A percentile compares a stretch with the other conserved stretches of the same genome.
These are phyloP conservation scores for Psilopsiagon aymara DNA, from an alignment of 2,113 vertebrate species.

Conservation along the genomic window DNA sequence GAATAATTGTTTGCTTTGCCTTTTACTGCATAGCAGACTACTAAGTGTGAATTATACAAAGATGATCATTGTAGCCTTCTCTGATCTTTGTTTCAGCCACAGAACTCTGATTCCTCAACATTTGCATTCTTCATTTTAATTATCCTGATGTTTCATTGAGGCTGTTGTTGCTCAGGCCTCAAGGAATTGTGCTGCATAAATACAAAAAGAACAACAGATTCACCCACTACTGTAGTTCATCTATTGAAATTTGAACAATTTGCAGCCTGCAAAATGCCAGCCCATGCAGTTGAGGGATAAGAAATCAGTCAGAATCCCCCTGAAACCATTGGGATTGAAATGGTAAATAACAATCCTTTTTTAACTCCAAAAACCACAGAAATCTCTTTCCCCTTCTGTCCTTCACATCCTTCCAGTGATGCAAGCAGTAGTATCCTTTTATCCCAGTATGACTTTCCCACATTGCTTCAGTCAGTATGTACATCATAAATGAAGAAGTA, in stretches of 20 bases:
- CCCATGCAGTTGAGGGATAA: not conserved
- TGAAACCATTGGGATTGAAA: not conserved
- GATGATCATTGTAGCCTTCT: not conserved
- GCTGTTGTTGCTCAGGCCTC: not conserved
- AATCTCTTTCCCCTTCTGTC: not conserved
- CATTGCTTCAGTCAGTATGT: not conserved
- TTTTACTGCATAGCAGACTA: not conserved
- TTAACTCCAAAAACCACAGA: not conserved
- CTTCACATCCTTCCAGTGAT: not conserved
- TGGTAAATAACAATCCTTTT: not conserved
- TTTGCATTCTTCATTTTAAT: not conserved
- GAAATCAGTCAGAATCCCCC: not conserved
- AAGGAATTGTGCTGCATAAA: not conserved
- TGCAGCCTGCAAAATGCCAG: not conserved
- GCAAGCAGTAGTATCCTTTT: not conserved
- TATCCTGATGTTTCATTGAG: not conserved
- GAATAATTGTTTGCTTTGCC: not conserved
- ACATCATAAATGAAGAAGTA: not conserved
- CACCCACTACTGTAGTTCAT: not conserved
- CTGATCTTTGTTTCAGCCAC: not conserved
- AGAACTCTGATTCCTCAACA: not conserved
- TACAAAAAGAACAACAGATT: not conserved
- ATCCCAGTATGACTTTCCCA: not conserved
- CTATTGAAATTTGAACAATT: not conserved
- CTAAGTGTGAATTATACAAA: not conserved